phyloP scores from a whole-genome alignment of 2,797 vertebrate species.

The Platyrinchus mystaceus region DNA sequence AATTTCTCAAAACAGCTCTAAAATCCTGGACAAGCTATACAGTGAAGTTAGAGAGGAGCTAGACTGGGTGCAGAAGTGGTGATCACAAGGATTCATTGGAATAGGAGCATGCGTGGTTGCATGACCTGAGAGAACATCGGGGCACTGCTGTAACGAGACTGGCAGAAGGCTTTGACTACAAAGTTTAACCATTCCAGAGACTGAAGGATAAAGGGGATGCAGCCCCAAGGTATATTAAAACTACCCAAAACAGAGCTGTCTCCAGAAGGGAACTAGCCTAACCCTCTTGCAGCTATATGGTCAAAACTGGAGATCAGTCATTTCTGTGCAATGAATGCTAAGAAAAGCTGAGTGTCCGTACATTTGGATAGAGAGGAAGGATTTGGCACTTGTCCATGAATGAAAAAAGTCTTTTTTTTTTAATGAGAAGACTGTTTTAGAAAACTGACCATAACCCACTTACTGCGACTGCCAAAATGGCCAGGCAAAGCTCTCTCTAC shows the following conservation, averaged over 20 bases:
- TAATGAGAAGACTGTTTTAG: not conserved
- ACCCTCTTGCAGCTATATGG: not conserved
- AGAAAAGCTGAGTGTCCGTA: not conserved
- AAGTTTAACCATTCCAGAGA: not conserved
- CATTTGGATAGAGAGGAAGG: not conserved
- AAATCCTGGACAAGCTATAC: not conserved
- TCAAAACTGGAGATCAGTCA: not conserved
- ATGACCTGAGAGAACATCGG: not conserved
- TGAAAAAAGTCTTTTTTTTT: not conserved
- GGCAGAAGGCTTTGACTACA: not conserved
- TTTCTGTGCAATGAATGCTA: not conserved
- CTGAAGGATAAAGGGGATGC: not conserved
- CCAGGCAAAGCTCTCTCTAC: not conserved
- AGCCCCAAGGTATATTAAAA: not conserved
- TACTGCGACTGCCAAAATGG: not conserved
- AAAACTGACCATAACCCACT: conserved; percentile 14
- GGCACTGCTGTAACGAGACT: not conserved
- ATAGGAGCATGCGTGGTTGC: not conserved
- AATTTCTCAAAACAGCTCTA: not conserved
- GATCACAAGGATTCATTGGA: not conserved
- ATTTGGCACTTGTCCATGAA: not conserved
- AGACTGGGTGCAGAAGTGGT: not conserved
- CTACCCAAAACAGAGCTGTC: not conserved
- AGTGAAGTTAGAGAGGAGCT: not conserved
- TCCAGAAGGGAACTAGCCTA: not conserved